Evolutionary conservation across 2,888 invertebrate species (phyloP), one percentile per base, ranked within the genome.

Genomic region (Andrena flavipes): DNA sequence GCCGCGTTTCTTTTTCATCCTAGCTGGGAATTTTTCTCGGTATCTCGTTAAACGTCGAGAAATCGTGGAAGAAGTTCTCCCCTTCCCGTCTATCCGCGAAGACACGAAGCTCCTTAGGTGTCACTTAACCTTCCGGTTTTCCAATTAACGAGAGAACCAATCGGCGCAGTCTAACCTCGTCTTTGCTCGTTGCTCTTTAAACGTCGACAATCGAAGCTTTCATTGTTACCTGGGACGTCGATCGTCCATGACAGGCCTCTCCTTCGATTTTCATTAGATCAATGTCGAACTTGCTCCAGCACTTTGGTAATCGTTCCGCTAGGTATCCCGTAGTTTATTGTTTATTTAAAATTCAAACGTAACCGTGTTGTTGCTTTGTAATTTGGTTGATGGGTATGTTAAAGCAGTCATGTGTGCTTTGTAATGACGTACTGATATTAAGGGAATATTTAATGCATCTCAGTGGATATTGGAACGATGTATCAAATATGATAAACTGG

Each of bases 51-150:
- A 42, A 80, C 64, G 64, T 65, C 59, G 62, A 67, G 26, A 49
- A 49, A 59, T 63, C 48, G 16, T 30, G 26, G 56, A 33, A 29
- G 62, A 49, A 67, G 67, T 76, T 67, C 42, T 23, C 33, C 29
- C 42, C 10, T 13, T 20, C 26, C 68, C 23, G 23, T 10, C 56
- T 23, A 10, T 56, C 56, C 56, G 56, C 56, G 56, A 62, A 48
- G 76, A 29, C n/a, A 69, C 13, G 56, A n/a, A n/a, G 26, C 72
- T 67, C 56, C 63, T 77, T 68, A 10, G 63, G 33, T 81, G 78
- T 78, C 81, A 51, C 67, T 82, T 75, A 70, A 67, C 65, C 63
- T 49, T 62, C 71, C 73, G 72, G 54, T 65, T 74, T 74, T 78
- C 62, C 69, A 78, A 78, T 81, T 78, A 81, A 81, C 60, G 48